Base-by-base conservation (phyloP, 2,888 invertebrate species). In the Phengaris alcon region DNA sequence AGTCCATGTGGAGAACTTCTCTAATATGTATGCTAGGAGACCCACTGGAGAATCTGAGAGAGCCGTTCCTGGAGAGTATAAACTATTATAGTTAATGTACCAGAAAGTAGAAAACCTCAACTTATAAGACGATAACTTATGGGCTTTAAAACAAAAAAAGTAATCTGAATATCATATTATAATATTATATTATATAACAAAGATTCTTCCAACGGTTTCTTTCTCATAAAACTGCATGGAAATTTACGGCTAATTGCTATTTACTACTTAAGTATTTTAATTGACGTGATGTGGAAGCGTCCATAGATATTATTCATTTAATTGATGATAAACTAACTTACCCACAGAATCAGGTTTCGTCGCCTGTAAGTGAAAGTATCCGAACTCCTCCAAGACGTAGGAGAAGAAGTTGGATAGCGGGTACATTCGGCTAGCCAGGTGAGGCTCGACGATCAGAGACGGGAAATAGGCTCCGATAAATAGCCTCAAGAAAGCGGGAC, bases 341-440 rank as follows among this genome's bases (percentile, higher is more conserved):
- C 97, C 98, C 79, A 97, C 90, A 0, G 98, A 97, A 82, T 98
- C 98, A 13, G 98, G 98, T 86, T 97, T 98, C 0, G 98, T 97
- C 0, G 97, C 95, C 84, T 98, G 98, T 6, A 98, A 79, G 84
- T 98, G 97, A 81, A 96, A 85, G 80, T 90, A 90, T 0, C 90
- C 90, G 0, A 81, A 85, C 76, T 90, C 90, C 74, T 89, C 89
- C 51, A 90, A 1, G 0, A 86, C 0, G 57, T 81, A 83, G 0
- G 84, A 78, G 75, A 88, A 84, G 57, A 78, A 80, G 2, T 77
- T 78, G 0, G 85, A 83, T 0, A 90, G 78, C 0, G 95, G 95
- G 75, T 94, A 95, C 82, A 94, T 87, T 78, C 87, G 88, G 0
- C 93, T 87, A 6, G 90, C 85, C 48, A 94, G 82, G 74, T 94